A percentile compares a stretch with the other conserved stretches of the same genome.
These are phyloP conservation scores for Aptenodytes forsteri DNA, from an alignment of 2,113 vertebrate genomes.

Conservation along the genomic window DNA sequence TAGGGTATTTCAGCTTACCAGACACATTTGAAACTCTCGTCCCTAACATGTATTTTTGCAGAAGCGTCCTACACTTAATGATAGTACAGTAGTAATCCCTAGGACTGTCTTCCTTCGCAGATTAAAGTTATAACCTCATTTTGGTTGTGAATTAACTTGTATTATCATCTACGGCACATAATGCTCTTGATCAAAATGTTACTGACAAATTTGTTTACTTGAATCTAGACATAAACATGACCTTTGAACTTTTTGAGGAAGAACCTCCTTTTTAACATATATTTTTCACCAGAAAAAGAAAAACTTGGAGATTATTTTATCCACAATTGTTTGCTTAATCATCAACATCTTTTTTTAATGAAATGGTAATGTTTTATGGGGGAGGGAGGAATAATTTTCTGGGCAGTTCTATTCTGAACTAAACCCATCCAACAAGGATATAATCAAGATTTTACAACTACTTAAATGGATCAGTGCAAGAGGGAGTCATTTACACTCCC, in stretches of 20 bases:
- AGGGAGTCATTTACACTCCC: not conserved
- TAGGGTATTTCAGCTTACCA: not conserved
- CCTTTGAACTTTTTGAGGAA: not conserved
- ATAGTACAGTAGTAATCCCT: not conserved
- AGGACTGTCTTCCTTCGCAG: not conserved
- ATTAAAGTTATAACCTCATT: not conserved
- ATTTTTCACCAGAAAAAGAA: slow-evolving; percentile 1
- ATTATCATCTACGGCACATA: not conserved
- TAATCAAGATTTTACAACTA: not conserved
- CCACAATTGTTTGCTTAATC: slow-evolving; percentile 10
- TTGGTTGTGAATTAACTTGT: not conserved
- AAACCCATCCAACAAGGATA: not conserved
- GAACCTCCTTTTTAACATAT: not conserved
- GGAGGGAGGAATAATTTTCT: not conserved
- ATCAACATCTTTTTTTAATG: not conserved
- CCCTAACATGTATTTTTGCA: not conserved
- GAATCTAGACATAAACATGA: not conserved
- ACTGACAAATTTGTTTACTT: not conserved
- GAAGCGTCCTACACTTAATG: not conserved
- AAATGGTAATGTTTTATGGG: not conserved
- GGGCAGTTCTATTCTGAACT: not conserved
- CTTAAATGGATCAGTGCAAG: not conserved
- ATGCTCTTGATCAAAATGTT: not conserved
- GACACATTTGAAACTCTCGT: not conserved
- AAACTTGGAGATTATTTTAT: not conserved